phyloP scores from a whole-genome alignment of 2,797 vertebrate species.

The Silurus aristotelis region DNA sequence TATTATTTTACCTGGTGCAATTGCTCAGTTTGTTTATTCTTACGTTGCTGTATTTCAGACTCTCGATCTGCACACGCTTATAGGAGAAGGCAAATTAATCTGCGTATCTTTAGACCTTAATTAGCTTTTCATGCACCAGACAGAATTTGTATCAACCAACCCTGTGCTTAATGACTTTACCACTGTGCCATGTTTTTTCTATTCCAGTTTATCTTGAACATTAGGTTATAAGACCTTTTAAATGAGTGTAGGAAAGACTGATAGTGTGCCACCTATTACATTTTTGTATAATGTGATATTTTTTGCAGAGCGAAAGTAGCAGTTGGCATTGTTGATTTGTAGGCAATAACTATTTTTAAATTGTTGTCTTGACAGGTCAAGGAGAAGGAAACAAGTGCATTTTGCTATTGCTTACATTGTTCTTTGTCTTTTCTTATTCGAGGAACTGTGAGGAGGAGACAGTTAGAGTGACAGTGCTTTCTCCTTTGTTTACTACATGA shows the following conservation, averaged over 20 bases:
- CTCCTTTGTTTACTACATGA: constrained; percentile 10
- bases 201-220: neutral
- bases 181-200: neutral
- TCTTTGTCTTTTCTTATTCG: constrained; percentile 4
- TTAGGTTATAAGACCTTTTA: neutral
- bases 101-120: neutral
- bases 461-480: constrained; percentile 23
- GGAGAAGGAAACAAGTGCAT: neutral
- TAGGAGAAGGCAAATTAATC: neutral
- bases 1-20: neutral
- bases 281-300: neutral
- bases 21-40: neutral
- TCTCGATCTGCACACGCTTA: neutral
- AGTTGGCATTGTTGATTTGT: neutral
- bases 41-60: neutral
- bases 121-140: neutral
- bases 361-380: constrained; percentile 8
- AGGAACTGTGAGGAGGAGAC: neutral
- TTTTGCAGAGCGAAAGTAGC: neutral
- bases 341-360: constrained; percentile 3
- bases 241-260: neutral
- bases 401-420: constrained; percentile 2
- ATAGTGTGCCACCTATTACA: neutral
- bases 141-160: neutral
- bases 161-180: neutral